Percentiles rank a stretch among this genome's conserved stretches.
phyloP scores from a whole-genome alignment of 53 echinoderm and acorn worm genomes.

The Pentamera pediparva region DNA sequence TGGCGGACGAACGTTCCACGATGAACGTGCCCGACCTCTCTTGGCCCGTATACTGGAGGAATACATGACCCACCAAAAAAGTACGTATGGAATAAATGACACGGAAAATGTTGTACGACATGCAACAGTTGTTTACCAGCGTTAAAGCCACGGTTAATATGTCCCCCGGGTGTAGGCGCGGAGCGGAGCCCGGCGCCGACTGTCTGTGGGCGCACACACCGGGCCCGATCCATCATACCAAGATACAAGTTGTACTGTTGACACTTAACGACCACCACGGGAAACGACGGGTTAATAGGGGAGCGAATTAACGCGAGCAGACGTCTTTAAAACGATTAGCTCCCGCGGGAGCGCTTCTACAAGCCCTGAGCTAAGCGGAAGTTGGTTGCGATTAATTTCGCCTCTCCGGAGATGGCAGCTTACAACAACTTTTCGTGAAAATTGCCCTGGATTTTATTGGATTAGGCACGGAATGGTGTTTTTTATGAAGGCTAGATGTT shows the following conservation, averaged over 20 bases:
- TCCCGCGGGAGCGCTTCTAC: background rate
- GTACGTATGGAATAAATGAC: conserved; percentile 28
- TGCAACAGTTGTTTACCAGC: conserved; percentile 42
- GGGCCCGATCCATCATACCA: conserved; percentile 17
- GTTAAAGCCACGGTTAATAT: background rate
- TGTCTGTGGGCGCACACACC: conserved; percentile 20
- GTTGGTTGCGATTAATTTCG: conserved; percentile 30
- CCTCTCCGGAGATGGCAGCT: conserved; percentile 32
- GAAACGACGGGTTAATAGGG: conserved; percentile 29
- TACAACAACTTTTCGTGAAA: conserved; percentile 13
- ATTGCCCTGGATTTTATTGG: background rate
- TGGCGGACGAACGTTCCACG: too few species aligned
- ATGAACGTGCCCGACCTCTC: too few species aligned
- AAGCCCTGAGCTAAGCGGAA: conserved; percentile 28
- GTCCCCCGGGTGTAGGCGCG: conserved; percentile 3
- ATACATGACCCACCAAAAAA: conserved; percentile 8
- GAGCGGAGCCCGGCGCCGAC: conserved; percentile 32
- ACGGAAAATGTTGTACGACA: conserved; percentile 28
- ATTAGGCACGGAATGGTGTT: too few species aligned
- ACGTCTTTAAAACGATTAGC: conserved; percentile 5
- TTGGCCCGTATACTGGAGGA: too few species aligned
- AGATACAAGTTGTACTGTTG: conserved; percentile 3
- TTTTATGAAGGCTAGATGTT: too few species aligned
- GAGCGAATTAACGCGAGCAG: background rate
- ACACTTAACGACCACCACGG: conserved; percentile 22